These are phyloP conservation scores for Tetragonula carbonaria DNA, from an alignment of 2,888 invertebrate genomes.

Conservation along the genomic window DNA sequence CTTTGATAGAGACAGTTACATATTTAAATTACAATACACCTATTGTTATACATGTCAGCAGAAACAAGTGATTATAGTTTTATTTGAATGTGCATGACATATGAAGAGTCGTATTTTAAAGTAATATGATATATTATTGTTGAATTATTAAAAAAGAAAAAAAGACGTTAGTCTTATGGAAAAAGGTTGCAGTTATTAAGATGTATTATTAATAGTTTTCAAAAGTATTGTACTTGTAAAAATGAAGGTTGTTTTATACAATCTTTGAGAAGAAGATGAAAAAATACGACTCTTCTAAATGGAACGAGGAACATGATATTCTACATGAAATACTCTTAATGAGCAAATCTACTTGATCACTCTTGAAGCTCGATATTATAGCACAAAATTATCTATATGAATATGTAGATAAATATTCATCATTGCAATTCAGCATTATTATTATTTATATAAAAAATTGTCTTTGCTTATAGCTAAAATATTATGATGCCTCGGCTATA, in stretches of 20 bases:
- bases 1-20: slow-evolving; percentile 65
- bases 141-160: slow-evolving; percentile 20
- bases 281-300: slow-evolving; percentile 58
- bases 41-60: slow-evolving; percentile 61
- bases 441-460: slow-evolving; percentile 81
- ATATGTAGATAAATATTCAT: slow-evolving; percentile 80
- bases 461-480: slow-evolving; percentile 83
- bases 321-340: slow-evolving; percentile 62
- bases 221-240: slow-evolving; percentile 22
- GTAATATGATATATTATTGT: slow-evolving; percentile 17
- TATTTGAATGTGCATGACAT: slow-evolving; percentile 48
- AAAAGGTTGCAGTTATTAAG: slow-evolving; percentile 2
- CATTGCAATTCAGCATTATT: slow-evolving; percentile 74
- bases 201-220: slow-evolving; percentile 7
- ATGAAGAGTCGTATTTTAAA: slow-evolving; percentile 53
- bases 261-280: slow-evolving; percentile 5
- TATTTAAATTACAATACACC: slow-evolving; percentile 59
- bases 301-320: slow-evolving; percentile 63
- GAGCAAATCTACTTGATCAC: slow-evolving; percentile 61
- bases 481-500: slow-evolving; percentile 83
- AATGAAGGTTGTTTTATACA: slow-evolving; percentile 19
- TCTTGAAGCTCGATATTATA: slow-evolving; percentile 72
- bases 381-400: slow-evolving; percentile 74
- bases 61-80: slow-evolving; percentile 58
- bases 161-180: slow-evolving; percentile 3